phyloP scores from a whole-genome alignment of 2,888 invertebrate genomes.

The Thumatha senex region DNA sequence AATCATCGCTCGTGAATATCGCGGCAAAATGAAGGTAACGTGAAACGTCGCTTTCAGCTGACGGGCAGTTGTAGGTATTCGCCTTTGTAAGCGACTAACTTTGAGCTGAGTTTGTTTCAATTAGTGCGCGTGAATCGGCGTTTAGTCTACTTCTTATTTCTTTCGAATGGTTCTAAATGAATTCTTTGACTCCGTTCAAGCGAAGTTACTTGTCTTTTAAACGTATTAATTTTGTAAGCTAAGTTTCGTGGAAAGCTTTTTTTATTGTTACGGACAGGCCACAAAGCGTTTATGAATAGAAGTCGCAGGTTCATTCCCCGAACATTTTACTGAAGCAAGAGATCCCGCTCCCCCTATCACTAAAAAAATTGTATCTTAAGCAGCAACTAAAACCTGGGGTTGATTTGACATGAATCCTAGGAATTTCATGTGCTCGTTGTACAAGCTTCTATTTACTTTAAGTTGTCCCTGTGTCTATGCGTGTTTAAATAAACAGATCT shows the following conservation, averaged over 20 bases:
- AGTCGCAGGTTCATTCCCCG: too few species aligned
- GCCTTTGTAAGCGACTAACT: conserved; percentile 43
- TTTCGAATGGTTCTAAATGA: conserved; percentile 38
- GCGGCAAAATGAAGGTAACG: conserved; percentile 47
- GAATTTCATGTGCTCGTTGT: too few species aligned
- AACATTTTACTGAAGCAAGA: not conserved
- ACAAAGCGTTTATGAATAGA: too few species aligned
- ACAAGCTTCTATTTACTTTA: too few species aligned
- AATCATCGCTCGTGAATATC: conserved; percentile 54
- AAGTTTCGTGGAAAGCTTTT: too few species aligned
- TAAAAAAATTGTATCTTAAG: too few species aligned
- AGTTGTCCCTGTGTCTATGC: too few species aligned
- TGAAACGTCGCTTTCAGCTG: conserved; percentile 41
- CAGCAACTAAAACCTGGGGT: too few species aligned
- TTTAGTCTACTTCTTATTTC: conserved; percentile 45
- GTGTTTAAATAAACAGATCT: too few species aligned
- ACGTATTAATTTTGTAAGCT: conserved; percentile 14
- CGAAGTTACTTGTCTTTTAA: conserved; percentile 21
- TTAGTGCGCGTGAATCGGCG: conserved; percentile 56
- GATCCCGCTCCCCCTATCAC: too few species aligned
- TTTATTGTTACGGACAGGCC: not conserved
- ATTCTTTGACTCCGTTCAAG: conserved; percentile 26
- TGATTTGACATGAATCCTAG: too few species aligned
- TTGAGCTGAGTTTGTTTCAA: conserved; percentile 53
- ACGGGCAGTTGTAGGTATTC: conserved; percentile 28